phyloP scores from a whole-genome alignment of 2,113 vertebrate genomes.

The Gadus macrocephalus region DNA sequence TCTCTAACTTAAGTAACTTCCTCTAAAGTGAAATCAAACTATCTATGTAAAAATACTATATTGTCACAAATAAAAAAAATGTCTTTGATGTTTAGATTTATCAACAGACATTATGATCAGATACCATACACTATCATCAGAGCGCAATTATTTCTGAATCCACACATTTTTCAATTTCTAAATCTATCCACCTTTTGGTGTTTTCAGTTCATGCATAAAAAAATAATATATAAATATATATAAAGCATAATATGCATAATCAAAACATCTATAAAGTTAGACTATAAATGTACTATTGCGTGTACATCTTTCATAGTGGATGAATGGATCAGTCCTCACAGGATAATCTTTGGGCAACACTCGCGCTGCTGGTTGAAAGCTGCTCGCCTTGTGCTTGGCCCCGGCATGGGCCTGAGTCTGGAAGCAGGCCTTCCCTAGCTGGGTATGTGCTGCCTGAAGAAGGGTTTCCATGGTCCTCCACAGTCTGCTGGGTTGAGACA shows the following conservation, averaged over 20 bases:
- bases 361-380: conserved; percentile 56
- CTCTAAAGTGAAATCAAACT: no score
- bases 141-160: no score
- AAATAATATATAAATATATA: no score
- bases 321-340: conserved; percentile 67
- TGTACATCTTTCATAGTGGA: not conserved
- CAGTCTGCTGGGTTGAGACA: conserved; percentile 86
- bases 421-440: conserved; percentile 74
- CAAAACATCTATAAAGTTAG: no score
- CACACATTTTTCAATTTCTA: no score
- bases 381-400: conserved; percentile 62
- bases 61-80: not conserved
- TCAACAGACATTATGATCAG: no score
- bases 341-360: conserved; percentile 85
- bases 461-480: conserved; percentile 88
- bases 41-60: not conserved
- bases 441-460: conserved; percentile 75
- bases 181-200: no score
- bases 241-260: no score
- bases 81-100: not conserved
- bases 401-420: conserved; percentile 70
- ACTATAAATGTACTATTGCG: not conserved
- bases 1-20: no score
- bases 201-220: no score
- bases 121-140: no score